A percentile compares a stretch with the other conserved stretches of the same genome.
Evolutionary conservation across 2,888 invertebrate genomes (phyloP).

Genomic region (Chrysolina oricalcia): DNA sequence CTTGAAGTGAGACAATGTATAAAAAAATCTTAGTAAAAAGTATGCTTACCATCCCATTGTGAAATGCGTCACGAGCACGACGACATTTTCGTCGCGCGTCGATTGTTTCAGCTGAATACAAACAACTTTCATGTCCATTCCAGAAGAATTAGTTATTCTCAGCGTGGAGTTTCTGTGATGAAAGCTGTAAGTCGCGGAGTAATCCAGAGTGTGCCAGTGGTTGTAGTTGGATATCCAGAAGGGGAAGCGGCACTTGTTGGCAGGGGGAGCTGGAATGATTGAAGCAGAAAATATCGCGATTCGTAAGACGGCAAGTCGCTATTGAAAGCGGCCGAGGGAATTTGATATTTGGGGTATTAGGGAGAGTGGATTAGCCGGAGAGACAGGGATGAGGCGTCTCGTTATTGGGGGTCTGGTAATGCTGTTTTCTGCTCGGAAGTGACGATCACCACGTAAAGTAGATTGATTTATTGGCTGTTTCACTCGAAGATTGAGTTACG

Average conservation of each 20-base stretch:
- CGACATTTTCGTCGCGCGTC: slow-evolving; percentile 75
- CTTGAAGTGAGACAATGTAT: too few species aligned
- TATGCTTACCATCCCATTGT: slow-evolving; percentile 81
- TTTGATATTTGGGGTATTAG: slow-evolving; percentile 17
- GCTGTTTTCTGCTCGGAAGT: not conserved
- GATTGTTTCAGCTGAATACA: slow-evolving; percentile 78
- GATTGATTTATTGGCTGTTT: too few species aligned
- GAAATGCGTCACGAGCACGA: slow-evolving; percentile 80
- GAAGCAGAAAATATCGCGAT: slow-evolving; percentile 7
- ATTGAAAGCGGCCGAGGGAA: not conserved
- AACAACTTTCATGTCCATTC: slow-evolving; percentile 79
- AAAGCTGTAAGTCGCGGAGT: slow-evolving; percentile 89
- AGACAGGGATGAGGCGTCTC: not conserved
- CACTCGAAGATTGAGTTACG: too few species aligned
- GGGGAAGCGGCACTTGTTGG: slow-evolving; percentile 89
- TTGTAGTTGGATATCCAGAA: slow-evolving; percentile 88
- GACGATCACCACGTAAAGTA: not conserved
- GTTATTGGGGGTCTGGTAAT: not conserved
- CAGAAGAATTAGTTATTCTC: slow-evolving; percentile 78
- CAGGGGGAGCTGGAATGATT: slow-evolving; percentile 76
- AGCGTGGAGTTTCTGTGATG: slow-evolving; percentile 86
- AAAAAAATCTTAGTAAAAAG: too few species aligned
- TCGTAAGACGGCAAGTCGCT: not conserved
- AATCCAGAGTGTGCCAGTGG: slow-evolving; percentile 93
- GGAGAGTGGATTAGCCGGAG: slow-evolving; percentile 1